These are phyloP conservation scores for Sparidentex hasta DNA, from an alignment of 2,797 vertebrate genomes.

Conservation along the genomic window DNA sequence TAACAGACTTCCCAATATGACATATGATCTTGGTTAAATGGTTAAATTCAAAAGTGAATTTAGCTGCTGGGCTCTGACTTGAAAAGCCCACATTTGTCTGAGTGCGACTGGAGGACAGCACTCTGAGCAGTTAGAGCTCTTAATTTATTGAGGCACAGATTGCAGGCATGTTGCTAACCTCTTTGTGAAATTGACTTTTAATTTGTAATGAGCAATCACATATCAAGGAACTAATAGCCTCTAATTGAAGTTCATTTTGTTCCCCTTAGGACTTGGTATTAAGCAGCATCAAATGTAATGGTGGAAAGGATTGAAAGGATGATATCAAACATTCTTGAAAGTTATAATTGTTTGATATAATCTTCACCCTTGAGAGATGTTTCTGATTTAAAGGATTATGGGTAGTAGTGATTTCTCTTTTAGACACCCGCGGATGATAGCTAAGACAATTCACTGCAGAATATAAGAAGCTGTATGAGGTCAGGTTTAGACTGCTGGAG, in stretches of 20 bases:
- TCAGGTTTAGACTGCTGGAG: slow-evolving; percentile 26
- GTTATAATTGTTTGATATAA: slow-evolving; percentile 62
- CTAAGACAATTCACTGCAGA: slow-evolving; percentile 25
- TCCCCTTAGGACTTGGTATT: slow-evolving; percentile 47
- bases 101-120: slow-evolving; percentile 18
- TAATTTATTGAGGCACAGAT: slow-evolving; percentile 52
- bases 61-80: slow-evolving; percentile 11
- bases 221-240: slow-evolving; percentile 72
- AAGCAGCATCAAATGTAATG: slow-evolving; percentile 43
- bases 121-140: slow-evolving; percentile 39
- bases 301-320: slow-evolving; percentile 50
- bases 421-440: slow-evolving; percentile 32
- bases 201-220: slow-evolving; percentile 72
- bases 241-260: slow-evolving; percentile 71
- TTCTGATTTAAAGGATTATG: slow-evolving; percentile 44
- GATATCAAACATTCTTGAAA: slow-evolving; percentile 54
- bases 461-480: slow-evolving; percentile 35
- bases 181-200: slow-evolving; percentile 76
- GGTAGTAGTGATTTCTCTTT: slow-evolving; percentile 27
- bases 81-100: slow-evolving; percentile 23
- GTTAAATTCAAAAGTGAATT: slow-evolving; percentile 34
- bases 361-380: slow-evolving; percentile 24
- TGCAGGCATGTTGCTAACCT: slow-evolving; percentile 56
- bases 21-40: slow-evolving; percentile 20
- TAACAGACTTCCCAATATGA: slow-evolving; percentile 26